Conservation (phyloP, 2,113 vertebrate species). For the Eulacestoma nigropectus region DNA sequence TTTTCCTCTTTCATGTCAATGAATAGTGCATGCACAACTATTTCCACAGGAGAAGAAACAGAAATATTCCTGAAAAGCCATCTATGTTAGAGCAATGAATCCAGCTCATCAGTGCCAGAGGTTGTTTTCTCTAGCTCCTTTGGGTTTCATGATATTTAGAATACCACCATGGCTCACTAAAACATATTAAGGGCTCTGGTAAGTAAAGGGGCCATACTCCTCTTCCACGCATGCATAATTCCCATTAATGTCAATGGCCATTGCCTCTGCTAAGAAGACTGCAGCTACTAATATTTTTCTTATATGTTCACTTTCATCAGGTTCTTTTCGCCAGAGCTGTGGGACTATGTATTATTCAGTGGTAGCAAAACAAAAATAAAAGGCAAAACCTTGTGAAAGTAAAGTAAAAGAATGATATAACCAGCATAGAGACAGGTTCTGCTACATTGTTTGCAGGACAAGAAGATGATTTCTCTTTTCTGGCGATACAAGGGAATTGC, state of each 20-base stretch:
- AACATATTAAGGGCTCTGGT: conserved; percentile 56
- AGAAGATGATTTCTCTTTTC: neutral
- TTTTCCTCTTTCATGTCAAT: conserved; percentile 4
- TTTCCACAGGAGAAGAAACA: neutral
- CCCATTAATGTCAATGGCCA: conserved; percentile 59
- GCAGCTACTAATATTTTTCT: conserved; percentile 45
- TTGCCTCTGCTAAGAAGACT: conserved; percentile 18
- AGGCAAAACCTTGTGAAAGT: neutral
- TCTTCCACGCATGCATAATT: conserved; percentile 45
- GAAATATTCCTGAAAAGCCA: neutral
- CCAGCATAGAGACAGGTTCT: neutral
- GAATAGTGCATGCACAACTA: neutral
- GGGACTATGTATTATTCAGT: neutral
- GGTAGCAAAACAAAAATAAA: conserved; percentile 47
- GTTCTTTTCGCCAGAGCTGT: conserved; percentile 16
- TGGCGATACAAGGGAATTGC: neutral
- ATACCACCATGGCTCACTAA: conserved; percentile 58
- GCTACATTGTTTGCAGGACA: neutral
- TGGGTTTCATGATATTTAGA: conserved; percentile 58
- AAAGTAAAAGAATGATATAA: neutral
- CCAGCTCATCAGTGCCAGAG: conserved; percentile 49
- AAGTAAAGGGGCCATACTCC: conserved; percentile 49
- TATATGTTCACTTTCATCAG: conserved; percentile 38
- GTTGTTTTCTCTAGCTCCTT: conserved; percentile 52
- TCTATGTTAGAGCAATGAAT: conserved; percentile 59